A percentile compares a stretch with the other conserved stretches of the same genome.
phyloP scores from a whole-genome alignment of 2,797 vertebrate species.

The Sebastes matsubarae region DNA sequence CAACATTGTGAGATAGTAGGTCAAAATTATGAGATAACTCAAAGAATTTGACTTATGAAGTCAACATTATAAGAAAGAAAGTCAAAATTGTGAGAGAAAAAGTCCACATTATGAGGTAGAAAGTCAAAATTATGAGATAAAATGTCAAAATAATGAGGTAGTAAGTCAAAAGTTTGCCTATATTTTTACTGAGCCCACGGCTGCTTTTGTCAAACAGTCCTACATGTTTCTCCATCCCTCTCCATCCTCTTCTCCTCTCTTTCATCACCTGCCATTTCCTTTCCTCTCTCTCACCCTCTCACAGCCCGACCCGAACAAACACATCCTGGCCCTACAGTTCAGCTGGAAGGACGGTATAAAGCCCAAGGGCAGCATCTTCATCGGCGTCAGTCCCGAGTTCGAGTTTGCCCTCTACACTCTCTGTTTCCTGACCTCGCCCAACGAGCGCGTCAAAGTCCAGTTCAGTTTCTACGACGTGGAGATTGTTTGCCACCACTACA shows the following conservation, averaged over 20 bases:
- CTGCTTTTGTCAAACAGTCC: background rate
- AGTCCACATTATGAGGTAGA: no score
- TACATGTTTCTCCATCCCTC: background rate
- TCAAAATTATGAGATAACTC: no score
- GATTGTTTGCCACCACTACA: slow-evolving; percentile 86
- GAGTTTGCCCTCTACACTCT: slow-evolving; percentile 87
- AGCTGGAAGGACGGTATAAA: slow-evolving; percentile 88
- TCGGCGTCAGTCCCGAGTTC: slow-evolving; percentile 87
- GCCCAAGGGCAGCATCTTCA: slow-evolving; percentile 87
- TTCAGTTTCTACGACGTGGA: slow-evolving; percentile 85
- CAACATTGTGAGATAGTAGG: no score
- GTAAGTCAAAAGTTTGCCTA: background rate
- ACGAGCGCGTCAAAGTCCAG: slow-evolving; percentile 82
- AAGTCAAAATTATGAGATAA: no score
- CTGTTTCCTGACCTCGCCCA: slow-evolving; percentile 84
- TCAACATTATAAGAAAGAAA: no score
- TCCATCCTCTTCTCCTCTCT: background rate
- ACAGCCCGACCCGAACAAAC: slow-evolving; percentile 86
- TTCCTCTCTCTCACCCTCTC: background rate
- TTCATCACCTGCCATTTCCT: background rate
- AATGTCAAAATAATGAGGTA: no score
- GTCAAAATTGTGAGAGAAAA: accelerated
- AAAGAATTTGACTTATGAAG: no score
- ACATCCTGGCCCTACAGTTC: slow-evolving; percentile 86
- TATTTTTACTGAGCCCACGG: background rate